These are phyloP conservation scores for Lycodopsis pacificus DNA, from an alignment of 2,797 vertebrate species.

Conservation along the genomic window DNA sequence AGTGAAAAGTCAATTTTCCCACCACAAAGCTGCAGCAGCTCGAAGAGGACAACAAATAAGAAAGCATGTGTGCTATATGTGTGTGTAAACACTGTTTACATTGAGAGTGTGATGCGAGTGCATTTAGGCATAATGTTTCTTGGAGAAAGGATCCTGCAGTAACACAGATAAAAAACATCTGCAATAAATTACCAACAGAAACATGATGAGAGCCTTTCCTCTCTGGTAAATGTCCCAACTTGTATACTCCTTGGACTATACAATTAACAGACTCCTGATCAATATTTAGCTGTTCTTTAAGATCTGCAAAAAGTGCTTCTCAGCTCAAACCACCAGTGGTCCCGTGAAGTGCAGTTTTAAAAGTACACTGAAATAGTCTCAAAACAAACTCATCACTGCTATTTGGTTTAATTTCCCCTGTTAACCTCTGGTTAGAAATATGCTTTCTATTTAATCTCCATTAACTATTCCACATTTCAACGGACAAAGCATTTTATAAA, in stretches of 20 bases:
- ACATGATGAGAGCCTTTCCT: background rate
- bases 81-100: background rate
- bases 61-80: constrained; percentile 2
- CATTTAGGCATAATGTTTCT: background rate
- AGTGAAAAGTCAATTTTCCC: constrained; percentile 16
- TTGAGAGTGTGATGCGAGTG: background rate
- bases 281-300: background rate
- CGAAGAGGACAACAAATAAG: constrained; percentile 7
- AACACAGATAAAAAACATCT: background rate
- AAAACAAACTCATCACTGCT: background rate
- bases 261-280: background rate
- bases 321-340: background rate
- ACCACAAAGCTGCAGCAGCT: constrained; percentile 5
- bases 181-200: background rate
- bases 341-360: background rate
- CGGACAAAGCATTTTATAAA: background rate
- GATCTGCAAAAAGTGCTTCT: background rate
- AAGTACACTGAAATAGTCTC: background rate
- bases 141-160: background rate
- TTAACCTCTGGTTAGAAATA: background rate
- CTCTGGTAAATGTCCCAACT: background rate
- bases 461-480: background rate
- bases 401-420: constrained; percentile 11
- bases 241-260: background rate
- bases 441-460: background rate